Percentiles rank a stretch among this genome's conserved stretches.
Evolutionary conservation across 2,888 invertebrate species (phyloP).

Genomic region (Norana najaformis): DNA sequence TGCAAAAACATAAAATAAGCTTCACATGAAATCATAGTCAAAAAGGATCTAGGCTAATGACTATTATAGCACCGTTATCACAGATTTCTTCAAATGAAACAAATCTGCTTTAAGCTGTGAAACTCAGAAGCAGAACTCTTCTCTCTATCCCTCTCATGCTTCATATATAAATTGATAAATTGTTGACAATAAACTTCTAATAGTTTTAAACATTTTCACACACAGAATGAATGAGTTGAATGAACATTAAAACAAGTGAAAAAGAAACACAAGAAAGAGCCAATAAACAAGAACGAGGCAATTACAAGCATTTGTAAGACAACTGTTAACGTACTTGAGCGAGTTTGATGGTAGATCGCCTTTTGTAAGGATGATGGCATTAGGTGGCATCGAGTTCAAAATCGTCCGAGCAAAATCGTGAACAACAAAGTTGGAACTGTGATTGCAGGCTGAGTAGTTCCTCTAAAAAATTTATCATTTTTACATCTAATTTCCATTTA

Average conservation of each 20-base stretch:
- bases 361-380: slow-evolving; percentile 54
- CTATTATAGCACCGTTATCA: too few species aligned
- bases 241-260: too few species aligned
- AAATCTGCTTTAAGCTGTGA: too few species aligned
- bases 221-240: too few species aligned
- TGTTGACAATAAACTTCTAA: too few species aligned
- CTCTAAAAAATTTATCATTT: slow-evolving; percentile 44
- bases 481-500: too few species aligned
- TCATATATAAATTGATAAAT: too few species aligned
- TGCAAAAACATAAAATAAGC: slow-evolving; percentile 36
- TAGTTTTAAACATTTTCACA: too few species aligned
- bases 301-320: background rate
- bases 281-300: background rate
- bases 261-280: too few species aligned
- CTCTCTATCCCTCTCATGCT: too few species aligned
- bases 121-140: too few species aligned
- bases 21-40: background rate
- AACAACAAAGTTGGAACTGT: slow-evolving; percentile 52
- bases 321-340: slow-evolving; percentile 54
- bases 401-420: slow-evolving; percentile 53
- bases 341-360: slow-evolving; percentile 59
- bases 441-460: slow-evolving; percentile 51
- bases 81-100: too few species aligned
- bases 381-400: slow-evolving; percentile 51
- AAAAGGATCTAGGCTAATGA: background rate